phyloP scores from a whole-genome alignment of 2,797 vertebrate genomes.

The Muscicapa comitata region DNA sequence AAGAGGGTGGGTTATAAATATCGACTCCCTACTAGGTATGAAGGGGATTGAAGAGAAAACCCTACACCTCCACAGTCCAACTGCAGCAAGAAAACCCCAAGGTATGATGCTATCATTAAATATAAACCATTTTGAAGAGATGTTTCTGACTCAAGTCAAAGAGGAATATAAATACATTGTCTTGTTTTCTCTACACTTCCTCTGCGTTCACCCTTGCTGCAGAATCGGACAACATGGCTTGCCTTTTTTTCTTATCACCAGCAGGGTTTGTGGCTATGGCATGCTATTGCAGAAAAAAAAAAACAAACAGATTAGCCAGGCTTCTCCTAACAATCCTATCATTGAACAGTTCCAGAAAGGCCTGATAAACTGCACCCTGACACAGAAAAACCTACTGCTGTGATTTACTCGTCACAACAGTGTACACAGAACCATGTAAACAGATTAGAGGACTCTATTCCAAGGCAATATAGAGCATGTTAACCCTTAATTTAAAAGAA shows the following conservation, averaged over 20 bases:
- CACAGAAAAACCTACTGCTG: background rate
- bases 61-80: background rate
- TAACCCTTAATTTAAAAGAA: background rate
- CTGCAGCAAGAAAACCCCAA: background rate
- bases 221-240: background rate
- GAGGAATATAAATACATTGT: background rate
- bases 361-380: background rate
- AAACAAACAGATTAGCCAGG: background rate
- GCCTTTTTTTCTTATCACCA: background rate
- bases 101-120: background rate
- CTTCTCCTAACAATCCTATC: background rate
- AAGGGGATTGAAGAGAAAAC: background rate
- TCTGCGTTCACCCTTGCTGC: background rate
- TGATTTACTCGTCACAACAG: background rate
- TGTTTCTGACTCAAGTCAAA: background rate
- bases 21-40: background rate
- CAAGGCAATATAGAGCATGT: background rate
- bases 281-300: background rate
- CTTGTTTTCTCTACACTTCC: background rate
- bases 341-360: background rate
- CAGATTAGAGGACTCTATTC: background rate
- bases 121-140: background rate
- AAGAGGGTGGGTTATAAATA: background rate
- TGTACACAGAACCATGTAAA: background rate
- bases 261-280: background rate